Conservation (phyloP, 1,140 invertebrate species). For the Steinernema feltiae region DNA sequence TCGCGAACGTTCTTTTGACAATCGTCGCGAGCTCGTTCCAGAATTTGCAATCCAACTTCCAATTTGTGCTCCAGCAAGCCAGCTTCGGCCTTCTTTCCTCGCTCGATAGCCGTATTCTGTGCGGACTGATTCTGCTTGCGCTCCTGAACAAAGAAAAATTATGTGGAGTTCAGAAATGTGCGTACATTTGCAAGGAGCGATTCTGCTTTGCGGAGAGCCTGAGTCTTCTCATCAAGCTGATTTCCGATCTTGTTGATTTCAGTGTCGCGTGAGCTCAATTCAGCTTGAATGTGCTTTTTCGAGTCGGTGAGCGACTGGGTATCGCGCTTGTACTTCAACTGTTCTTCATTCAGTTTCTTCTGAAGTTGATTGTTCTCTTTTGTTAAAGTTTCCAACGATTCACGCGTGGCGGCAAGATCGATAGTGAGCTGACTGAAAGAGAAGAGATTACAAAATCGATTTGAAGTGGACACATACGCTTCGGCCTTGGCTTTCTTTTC, state of each 20-base stretch:
- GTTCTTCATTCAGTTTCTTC: conserved; percentile 39
- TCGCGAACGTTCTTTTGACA: conserved; percentile 1
- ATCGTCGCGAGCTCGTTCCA: not conserved
- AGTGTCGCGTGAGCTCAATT: conserved; percentile 25
- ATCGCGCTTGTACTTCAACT: conserved; percentile 42
- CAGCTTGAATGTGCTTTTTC: conserved; percentile 35
- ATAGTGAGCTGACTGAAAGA: conserved; percentile 36
- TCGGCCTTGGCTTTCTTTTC: conserved; percentile 46
- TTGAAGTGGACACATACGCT: conserved; percentile 34
- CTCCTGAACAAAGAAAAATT: not conserved
- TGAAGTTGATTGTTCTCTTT: conserved; percentile 36
- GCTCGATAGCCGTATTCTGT: not conserved
- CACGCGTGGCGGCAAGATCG: conserved; percentile 39
- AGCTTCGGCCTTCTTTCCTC: not conserved
- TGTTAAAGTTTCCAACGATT: conserved; percentile 31
- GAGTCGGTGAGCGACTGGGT: conserved; percentile 42
- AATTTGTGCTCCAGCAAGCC: not conserved
- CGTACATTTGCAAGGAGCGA: conserved; percentile 42
- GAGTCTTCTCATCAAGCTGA: conserved; percentile 41
- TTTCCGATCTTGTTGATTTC: conserved; percentile 38
- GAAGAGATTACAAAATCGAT: conserved; percentile 5
- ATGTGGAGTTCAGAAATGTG: not conserved
- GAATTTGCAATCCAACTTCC: conserved; percentile 5
- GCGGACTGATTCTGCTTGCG: conserved; percentile 2
- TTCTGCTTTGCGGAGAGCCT: conserved; percentile 39